phyloP scores from a whole-genome alignment of 2,797 vertebrate species.

The Rhodeus uyekii region DNA sequence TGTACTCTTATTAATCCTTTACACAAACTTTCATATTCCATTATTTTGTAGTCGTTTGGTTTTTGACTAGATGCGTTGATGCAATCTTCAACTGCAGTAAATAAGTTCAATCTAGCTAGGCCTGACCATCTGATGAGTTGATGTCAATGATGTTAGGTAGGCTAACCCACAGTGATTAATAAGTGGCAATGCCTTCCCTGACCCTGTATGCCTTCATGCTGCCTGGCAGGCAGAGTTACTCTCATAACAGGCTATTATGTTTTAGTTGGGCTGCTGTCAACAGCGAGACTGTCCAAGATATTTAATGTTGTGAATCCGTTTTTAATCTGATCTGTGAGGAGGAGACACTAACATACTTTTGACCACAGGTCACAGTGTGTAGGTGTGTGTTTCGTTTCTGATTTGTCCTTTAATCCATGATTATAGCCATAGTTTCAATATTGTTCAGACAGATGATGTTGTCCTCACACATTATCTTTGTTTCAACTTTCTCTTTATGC shows the following conservation, averaged over 20 bases:
- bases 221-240: neutral
- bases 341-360: neutral
- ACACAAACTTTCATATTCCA: no score
- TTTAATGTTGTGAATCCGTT: neutral
- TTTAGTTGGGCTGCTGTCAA: neutral
- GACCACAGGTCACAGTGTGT: neutral
- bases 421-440: constrained; percentile 1
- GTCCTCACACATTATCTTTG: constrained; percentile 1
- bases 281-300: neutral
- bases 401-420: constrained; percentile 25
- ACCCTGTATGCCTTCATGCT: neutral
- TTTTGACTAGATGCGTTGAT: neutral
- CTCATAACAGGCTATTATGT: neutral
- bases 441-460: neutral
- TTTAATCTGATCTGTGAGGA: neutral
- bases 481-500: neutral
- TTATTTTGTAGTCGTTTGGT: neutral
- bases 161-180: neutral
- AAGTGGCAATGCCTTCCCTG: neutral
- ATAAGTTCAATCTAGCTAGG: neutral
- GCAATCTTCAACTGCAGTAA: neutral
- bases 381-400: neutral
- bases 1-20: no score
- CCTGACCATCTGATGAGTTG: neutral
- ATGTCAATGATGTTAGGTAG: neutral